Evolutionary conservation across 64 coral and sea anemone genomes (phyloP), one percentile per base, ranked within the genome.

Genomic region (Astreopora myriophthalma): DNA sequence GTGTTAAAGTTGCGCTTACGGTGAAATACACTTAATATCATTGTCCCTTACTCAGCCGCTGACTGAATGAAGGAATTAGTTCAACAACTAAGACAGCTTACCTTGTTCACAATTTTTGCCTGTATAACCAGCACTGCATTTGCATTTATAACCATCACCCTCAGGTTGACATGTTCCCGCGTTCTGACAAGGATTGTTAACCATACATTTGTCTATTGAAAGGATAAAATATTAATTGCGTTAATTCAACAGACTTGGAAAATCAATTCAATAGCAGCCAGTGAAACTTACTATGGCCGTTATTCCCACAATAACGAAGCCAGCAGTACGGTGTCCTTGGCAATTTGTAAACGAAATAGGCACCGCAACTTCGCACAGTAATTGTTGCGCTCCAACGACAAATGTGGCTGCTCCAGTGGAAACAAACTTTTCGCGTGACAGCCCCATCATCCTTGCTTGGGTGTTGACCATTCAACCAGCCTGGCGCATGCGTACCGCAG

Each of bases 401-500:
- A 20, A 34, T 1, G 25, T 60, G 58, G 17, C 14, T 49, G 48
- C 49, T 60, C 76, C 76, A 80, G 1, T 80, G 27, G 29, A 80
- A 80, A 31, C 76, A 80, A 80, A 80, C 76, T 51, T 80, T 80
- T 34, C 76, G 23, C 27, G 46, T 17, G 14, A 80, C 76, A 10
- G 57, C 27, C 6, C 76, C 76, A 20, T 80, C 48, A 34, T 60
- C 24, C 48, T 80, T 58, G 1, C 29, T 80, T 6, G 85, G 85
- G 58, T 74, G 69, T 28, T 73, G 8, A 33, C 85, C 85, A 37
- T 73, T 46, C 27, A 87, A 11, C 85, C 85, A 87, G 2, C 85
- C 85, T 1, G 85, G 27, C 33, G 85, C 66, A 20, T 73, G 85
- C 19, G 85, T 52, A 31, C 85, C 70, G 17, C 86, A 73, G 19